Percentiles rank a stretch among this genome's conserved stretches.
Conservation (phyloP, 2,888 invertebrate genomes). For the Leptopilina drosophilae region DNA sequence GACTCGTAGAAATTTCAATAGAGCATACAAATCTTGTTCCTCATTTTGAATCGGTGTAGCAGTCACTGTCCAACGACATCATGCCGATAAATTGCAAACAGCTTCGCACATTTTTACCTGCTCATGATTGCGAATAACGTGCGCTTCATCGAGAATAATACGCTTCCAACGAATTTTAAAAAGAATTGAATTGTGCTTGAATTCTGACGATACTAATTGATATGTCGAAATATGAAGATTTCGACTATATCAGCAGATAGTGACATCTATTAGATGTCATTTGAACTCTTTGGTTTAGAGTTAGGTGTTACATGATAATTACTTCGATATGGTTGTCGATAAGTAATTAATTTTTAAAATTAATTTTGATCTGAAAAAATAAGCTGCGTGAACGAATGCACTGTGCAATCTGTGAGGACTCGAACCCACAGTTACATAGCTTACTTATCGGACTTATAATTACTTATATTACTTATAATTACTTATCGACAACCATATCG, state of each 20-base stretch:
- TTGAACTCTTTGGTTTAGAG: no score
- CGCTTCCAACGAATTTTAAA: constrained; percentile 87
- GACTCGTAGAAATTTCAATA: constrained; percentile 91
- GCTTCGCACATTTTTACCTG: constrained; percentile 86
- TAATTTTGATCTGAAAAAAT: no score
- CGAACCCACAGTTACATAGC: no score
- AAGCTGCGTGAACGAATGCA: no score
- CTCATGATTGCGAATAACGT: constrained; percentile 93
- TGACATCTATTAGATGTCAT: no score
- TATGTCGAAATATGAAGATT: constrained; percentile 93
- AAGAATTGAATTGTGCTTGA: constrained; percentile 68
- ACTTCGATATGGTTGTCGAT: no score
- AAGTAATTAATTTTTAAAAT: no score
- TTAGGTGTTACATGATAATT: constrained; percentile 85
- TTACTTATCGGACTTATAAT: no score
- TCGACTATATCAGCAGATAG: constrained; percentile 94
- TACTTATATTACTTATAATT: no score
- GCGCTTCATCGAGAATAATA: constrained; percentile 95
- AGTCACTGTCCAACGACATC: constrained; percentile 89
- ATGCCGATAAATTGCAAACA: constrained; percentile 82
- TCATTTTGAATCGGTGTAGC: constrained; percentile 98
- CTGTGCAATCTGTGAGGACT: no score
- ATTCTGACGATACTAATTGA: constrained; percentile 83
- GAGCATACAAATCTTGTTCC: constrained; percentile 88
- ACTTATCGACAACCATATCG: no score